A percentile compares a stretch with the other conserved stretches of the same genome.
These are phyloP conservation scores for Drosophila mulleri DNA, from an alignment of 2,888 invertebrate species.

Conservation along the genomic window DNA sequence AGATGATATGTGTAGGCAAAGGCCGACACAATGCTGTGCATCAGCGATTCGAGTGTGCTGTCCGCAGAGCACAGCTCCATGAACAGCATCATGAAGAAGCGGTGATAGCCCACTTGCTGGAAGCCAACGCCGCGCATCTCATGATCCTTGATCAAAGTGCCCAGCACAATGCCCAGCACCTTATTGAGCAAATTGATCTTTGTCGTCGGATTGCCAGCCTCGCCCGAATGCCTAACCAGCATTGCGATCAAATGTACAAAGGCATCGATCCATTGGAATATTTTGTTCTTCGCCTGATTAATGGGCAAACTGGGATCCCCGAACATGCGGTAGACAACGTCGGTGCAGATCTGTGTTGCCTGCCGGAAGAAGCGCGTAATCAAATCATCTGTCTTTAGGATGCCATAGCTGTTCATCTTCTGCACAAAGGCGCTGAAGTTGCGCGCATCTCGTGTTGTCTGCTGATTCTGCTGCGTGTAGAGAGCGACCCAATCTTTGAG, in stretches of 20 bases:
- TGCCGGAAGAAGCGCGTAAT: constrained; percentile 98
- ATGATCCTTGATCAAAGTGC: constrained; percentile 97
- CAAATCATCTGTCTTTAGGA: constrained; percentile 98
- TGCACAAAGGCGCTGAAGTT: constrained; percentile 97
- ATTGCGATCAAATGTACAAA: constrained; percentile 97
- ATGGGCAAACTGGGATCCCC: constrained; percentile 89
- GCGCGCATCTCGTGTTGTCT: constrained; percentile 90
- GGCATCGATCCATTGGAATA: constrained; percentile 97
- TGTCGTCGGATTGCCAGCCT: constrained; percentile 93
- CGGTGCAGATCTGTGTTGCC: constrained; percentile 98
- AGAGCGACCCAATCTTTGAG: constrained; percentile 98
- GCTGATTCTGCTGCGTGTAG: constrained; percentile 90
- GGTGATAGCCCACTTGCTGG: constrained; percentile 98
- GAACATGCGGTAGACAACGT: constrained; percentile 94
- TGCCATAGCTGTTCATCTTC: constrained; percentile 98
- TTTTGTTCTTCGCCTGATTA: constrained; percentile 92
- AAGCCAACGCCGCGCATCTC: constrained; percentile 93
- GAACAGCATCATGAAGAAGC: constrained; percentile 98
- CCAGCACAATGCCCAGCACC: constrained; percentile 96
- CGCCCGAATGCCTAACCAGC: constrained; percentile 97
- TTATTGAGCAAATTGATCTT: constrained; percentile 99
- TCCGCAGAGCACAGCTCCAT: constrained; percentile 98
- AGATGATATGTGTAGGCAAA: constrained; percentile 98
- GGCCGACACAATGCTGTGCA: constrained; percentile 93
- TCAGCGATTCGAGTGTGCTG: constrained; percentile 96